A percentile compares a stretch with the other conserved stretches of the same genome.
Evolutionary conservation across 64 coral and sea anemone species (phyloP).

Genomic region (Montipora foliosa): DNA sequence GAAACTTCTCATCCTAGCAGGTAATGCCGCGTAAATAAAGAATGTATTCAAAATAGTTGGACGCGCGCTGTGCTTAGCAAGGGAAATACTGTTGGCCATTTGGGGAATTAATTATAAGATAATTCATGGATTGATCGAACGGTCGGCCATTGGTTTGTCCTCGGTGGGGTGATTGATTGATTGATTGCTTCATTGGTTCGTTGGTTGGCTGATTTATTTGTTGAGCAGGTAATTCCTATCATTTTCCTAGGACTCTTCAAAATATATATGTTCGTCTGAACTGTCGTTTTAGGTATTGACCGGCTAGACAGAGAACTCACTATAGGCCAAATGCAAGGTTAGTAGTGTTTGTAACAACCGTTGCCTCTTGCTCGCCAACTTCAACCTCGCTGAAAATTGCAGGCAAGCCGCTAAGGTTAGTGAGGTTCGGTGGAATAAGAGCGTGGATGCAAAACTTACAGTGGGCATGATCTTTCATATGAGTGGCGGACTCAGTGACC

Average conservation of each 20-base stretch:
- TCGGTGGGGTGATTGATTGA: background rate
- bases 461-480: too few relatives aligned
- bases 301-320: constrained; percentile 96
- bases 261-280: background rate
- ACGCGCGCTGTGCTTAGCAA: background rate
- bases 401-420: too few relatives aligned
- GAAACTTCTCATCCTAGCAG: constrained; percentile 92
- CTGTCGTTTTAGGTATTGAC: constrained; percentile 73
- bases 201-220: background rate
- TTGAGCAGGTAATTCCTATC: too few relatives aligned
- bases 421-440: too few relatives aligned
- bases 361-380: background rate
- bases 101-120: too few relatives aligned
- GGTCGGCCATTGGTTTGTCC: background rate
- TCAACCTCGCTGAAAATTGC: too few relatives aligned
- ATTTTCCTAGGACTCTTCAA: background rate
- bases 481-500: too few relatives aligned
- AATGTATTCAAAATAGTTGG: too few relatives aligned
- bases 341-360: background rate
- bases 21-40: constrained; percentile 32
- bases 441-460: too few relatives aligned
- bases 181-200: background rate
- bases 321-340: constrained; percentile 98
- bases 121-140: too few relatives aligned
- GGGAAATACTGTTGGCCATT: too few relatives aligned